Percentiles rank a stretch among this genome's conserved stretches.
These are phyloP conservation scores for Vulpes vulpes DNA, from an alignment of 2,113 vertebrate genomes.

Conservation along the genomic window DNA sequence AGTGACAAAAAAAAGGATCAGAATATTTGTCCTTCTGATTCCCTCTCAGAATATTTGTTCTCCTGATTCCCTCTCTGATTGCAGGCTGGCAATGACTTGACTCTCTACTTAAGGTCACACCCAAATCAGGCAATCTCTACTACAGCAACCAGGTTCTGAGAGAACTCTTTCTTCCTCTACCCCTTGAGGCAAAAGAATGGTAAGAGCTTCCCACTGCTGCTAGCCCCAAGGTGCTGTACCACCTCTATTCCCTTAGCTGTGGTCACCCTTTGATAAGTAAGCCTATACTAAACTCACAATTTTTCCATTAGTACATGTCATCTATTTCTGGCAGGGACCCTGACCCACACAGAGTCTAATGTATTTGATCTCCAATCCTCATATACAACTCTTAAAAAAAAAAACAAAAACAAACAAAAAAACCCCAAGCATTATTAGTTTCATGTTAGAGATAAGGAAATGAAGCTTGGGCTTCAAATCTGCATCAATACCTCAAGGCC, in stretches of 20 bases:
- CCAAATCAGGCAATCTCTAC: fast-evolving
- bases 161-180: fast-evolving
- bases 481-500: background rate
- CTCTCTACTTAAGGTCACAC: background rate
- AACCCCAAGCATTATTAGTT: background rate
- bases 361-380: background rate
- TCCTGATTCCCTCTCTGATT: background rate
- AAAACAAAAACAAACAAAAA: too few relatives aligned
- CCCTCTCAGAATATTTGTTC: background rate
- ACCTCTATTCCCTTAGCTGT: background rate
- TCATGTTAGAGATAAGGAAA: background rate
- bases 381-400: background rate
- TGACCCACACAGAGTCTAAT: background rate
- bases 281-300: background rate
- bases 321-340: background rate
- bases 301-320: background rate
- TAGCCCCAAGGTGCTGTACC: fast-evolving
- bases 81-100: background rate
- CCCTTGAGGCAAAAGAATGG: background rate
- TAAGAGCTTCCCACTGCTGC: background rate
- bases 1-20: too few relatives aligned
- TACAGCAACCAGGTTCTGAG: background rate
- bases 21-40: too few relatives aligned
- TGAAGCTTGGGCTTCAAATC: background rate
- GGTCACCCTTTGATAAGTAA: background rate